These are phyloP conservation scores for Actinia tenebrosa DNA, from an alignment of 64 coral and sea anemone genomes.

Conservation along the genomic window DNA sequence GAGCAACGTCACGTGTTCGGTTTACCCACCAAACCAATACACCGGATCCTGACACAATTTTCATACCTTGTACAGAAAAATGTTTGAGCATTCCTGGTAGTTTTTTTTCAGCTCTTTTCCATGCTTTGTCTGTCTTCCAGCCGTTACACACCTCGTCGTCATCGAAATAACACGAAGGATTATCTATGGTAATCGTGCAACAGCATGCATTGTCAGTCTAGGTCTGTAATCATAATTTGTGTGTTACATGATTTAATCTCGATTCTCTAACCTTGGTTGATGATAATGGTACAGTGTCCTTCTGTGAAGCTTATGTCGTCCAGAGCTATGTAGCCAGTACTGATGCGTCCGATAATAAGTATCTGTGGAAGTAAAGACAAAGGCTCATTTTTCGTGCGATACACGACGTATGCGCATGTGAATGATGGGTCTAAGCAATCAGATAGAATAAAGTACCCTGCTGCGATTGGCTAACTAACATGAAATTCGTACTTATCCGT, in stretches of 20 bases:
- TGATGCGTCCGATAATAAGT: neutral
- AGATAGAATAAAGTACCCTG: too few relatives aligned
- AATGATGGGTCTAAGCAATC: too few relatives aligned
- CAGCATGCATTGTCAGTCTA: too few relatives aligned
- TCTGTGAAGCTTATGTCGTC: slow-evolving; percentile 1
- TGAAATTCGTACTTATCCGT: neutral
- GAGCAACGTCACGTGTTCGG: neutral
- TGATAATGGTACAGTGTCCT: neutral
- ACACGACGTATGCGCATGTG: too few relatives aligned
- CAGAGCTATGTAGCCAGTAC: neutral
- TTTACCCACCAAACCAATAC: neutral
- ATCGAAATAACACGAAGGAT: slow-evolving; percentile 25
- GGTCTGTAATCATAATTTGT: neutral
- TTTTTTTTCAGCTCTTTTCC: neutral
- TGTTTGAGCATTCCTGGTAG: neutral
- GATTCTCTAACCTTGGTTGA: neutral
- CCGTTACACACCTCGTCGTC: neutral
- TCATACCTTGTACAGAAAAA: neutral
- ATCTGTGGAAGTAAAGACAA: neutral
- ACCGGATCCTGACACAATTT: neutral
- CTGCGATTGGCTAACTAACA: too few relatives aligned
- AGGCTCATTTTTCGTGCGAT: too few relatives aligned
- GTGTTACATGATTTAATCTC: neutral
- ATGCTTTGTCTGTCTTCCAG: neutral
- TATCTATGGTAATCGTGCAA: neutral